Percentiles rank a stretch among this genome's conserved stretches.
These are phyloP conservation scores for Cyanocitta stelleri DNA, from an alignment of 2,113 vertebrate species.

Conservation along the genomic window DNA sequence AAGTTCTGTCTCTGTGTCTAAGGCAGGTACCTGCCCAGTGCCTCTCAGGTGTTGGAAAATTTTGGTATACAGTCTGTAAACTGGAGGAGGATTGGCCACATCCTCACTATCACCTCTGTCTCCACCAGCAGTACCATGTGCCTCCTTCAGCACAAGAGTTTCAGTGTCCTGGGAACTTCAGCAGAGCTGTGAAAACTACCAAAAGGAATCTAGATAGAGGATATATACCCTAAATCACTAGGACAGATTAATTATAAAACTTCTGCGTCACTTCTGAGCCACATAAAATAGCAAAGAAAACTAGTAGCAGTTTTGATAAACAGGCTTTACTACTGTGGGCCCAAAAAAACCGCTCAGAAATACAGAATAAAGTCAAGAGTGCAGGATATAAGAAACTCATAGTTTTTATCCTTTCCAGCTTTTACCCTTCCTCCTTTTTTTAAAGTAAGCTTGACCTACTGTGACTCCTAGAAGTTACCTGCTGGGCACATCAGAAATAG, in stretches of 20 bases:
- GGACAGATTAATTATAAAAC: not conserved
- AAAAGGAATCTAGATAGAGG: not conserved
- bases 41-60: not conserved
- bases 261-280: not conserved
- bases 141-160: not conserved
- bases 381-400: not conserved
- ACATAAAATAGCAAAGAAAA: not conserved
- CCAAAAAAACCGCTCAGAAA: not conserved
- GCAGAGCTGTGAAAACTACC: not conserved
- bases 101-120: not conserved
- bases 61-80: not conserved
- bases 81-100: not conserved
- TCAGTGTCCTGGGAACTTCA: not conserved
- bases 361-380: not conserved
- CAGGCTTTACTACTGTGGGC: not conserved
- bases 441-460: conserved; percentile 10
- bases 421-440: not conserved
- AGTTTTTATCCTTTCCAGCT: not conserved
- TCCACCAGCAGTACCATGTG: not conserved
- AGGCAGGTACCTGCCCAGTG: not conserved
- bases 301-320: not conserved
- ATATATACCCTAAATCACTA: not conserved
- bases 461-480: conserved; percentile 20
- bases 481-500: conserved; percentile 42
- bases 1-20: not conserved